phyloP scores from a whole-genome alignment of 2,113 vertebrate species.

The Equus przewalskii region DNA sequence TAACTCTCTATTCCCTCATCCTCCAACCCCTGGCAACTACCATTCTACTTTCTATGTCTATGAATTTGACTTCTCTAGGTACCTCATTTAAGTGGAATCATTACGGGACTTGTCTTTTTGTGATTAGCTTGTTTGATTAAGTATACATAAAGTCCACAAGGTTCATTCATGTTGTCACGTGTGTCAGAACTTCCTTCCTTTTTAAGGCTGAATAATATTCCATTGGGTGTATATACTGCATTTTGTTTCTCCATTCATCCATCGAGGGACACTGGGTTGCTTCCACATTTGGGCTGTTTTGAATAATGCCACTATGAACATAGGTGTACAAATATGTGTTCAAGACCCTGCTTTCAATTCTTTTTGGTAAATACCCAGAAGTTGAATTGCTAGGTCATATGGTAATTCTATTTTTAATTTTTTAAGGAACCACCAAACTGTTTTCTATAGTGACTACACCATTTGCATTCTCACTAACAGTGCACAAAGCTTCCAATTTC shows the following conservation, averaged over 20 bases:
- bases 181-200: neutral
- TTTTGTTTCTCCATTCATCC: neutral
- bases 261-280: neutral
- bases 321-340: neutral
- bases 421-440: neutral
- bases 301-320: neutral
- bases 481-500: neutral
- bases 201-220: neutral
- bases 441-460: neutral
- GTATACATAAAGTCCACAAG: neutral
- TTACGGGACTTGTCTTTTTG: neutral
- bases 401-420: slow-evolving; percentile 18
- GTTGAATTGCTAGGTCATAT: neutral
- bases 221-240: too few species aligned
- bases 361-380: neutral
- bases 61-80: neutral
- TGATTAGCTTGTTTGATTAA: neutral
- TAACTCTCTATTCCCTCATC: neutral
- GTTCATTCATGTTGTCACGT: neutral
- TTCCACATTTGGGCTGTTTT: neutral
- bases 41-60: neutral
- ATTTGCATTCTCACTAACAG: neutral
- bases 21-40: neutral
- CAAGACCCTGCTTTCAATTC: neutral
- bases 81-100: neutral